phyloP scores from a whole-genome alignment of 2,113 vertebrate genomes.

The Nannospalax galili region DNA sequence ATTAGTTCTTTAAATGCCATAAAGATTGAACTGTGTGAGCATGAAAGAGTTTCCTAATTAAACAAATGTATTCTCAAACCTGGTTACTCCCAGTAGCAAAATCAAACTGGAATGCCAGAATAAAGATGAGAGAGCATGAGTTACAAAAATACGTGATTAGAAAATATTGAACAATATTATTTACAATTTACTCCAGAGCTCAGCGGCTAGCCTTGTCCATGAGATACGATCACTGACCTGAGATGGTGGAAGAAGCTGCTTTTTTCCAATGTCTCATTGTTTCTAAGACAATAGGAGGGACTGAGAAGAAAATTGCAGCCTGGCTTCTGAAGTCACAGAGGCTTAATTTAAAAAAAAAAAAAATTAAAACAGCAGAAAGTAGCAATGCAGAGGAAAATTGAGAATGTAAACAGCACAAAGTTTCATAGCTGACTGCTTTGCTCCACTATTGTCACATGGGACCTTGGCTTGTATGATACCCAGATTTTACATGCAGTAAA shows the following conservation, averaged over 20 bases:
- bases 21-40: constrained; percentile 11
- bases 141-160: not conserved
- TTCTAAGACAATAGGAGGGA: not conserved
- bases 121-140: not conserved
- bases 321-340: not conserved
- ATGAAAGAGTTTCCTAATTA: constrained; percentile 34
- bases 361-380: not conserved
- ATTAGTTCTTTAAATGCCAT: constrained; percentile 43
- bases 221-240: not conserved
- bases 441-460: not conserved
- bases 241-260: not conserved
- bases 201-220: not conserved
- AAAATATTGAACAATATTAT: not conserved
- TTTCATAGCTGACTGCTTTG: not conserved
- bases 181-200: not conserved
- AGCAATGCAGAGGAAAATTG: not conserved
- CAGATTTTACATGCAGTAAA: not conserved
- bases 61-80: not conserved
- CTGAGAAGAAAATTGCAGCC: not conserved
- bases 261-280: not conserved
- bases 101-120: constrained; percentile 11
- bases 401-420: not conserved
- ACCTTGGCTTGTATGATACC: not conserved
- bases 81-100: not conserved
- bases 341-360: not conserved